Base-by-base conservation (phyloP, 1,140 invertebrate genomes). In the Asobara japonica region DNA sequence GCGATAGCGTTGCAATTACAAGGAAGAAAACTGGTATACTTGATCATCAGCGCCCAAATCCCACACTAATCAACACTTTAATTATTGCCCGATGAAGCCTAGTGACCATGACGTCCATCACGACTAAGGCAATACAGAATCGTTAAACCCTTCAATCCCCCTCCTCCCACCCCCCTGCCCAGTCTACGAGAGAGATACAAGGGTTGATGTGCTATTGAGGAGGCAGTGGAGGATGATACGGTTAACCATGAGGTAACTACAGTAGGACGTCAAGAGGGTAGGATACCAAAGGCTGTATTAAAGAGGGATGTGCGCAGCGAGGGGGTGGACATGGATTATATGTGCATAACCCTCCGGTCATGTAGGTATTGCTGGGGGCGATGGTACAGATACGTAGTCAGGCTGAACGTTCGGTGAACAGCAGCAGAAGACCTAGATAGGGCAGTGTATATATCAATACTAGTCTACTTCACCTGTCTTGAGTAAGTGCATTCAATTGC, bases 291-390 rank as follows among this genome's bases (percentile, higher is more conserved):
- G 51, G 4, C 22, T 11, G 51, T 56, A 56, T 27, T 36, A 71
- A 71, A 61, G 31, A 64, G 60, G 51, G 22, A 56, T 18, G 51
- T 13, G 22, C 11, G 4, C 8, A 7, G 7, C 2, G 51, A 25
- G 51, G 18, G 22, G 51, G 6, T 45, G 22, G 51, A 56, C 69
- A 62, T 65, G 60, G 69, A 71, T 71, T 71, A 71, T 61, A 71
- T 38, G 30, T 64, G 22, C 61, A 48, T 29, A 41, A 25, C 22
- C 20, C 31, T 71, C 67, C 51, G 16, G 56, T 45, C 56, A 64
- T 71, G 60, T 29, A 71, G 67, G 16, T 61, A 25, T 16, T 60
- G 29, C 33, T 38, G 36, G 30, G 60, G 61, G 25, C 13, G 69
- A 64, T 62, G 62, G 18, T 71, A 38, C 62, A 45, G 56, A 71